Conservation (phyloP, 2,797 vertebrate species). For the Bovichtus variegatus region DNA sequence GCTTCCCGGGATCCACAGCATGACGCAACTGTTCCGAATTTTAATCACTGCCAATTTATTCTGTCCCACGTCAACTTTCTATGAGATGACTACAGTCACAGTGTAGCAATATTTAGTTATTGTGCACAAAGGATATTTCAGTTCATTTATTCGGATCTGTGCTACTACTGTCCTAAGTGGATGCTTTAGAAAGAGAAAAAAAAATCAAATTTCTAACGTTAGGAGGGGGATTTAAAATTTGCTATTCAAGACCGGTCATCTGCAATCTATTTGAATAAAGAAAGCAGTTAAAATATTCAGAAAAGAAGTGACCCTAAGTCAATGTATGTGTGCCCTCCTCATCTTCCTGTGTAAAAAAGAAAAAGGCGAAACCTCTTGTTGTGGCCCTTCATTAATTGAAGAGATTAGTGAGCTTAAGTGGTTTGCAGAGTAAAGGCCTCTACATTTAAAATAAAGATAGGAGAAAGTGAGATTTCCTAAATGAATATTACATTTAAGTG, state of each 20-base stretch:
- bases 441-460: conserved; percentile 13
- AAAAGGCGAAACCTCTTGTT: conserved; percentile 22
- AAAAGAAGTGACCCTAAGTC: conserved; percentile 15
- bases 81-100: conserved; percentile 10
- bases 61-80: conserved; percentile 31
- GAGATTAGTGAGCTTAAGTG: conserved; percentile 25
- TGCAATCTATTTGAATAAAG: conserved; percentile 8
- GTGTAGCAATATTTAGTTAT: conserved; percentile 1
- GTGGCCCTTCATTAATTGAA: conserved; percentile 14
- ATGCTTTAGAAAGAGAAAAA: background rate
- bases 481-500: background rate
- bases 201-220: background rate
- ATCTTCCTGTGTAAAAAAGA: conserved; percentile 2
- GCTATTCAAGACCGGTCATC: background rate
- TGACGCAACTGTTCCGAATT: conserved; percentile 57
- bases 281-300: conserved; percentile 22
- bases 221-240: conserved; percentile 2
- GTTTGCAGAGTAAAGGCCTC: conserved; percentile 27
- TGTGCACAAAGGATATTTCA: background rate
- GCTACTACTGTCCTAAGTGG: conserved; percentile 19
- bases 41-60: conserved; percentile 41
- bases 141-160: conserved; percentile 3
- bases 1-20: conserved; percentile 55
- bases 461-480: background rate
- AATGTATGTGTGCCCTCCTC: conserved; percentile 22